Base-by-base conservation (phyloP, 2,113 vertebrate species). In the Myanophis thanlyinensis region DNA sequence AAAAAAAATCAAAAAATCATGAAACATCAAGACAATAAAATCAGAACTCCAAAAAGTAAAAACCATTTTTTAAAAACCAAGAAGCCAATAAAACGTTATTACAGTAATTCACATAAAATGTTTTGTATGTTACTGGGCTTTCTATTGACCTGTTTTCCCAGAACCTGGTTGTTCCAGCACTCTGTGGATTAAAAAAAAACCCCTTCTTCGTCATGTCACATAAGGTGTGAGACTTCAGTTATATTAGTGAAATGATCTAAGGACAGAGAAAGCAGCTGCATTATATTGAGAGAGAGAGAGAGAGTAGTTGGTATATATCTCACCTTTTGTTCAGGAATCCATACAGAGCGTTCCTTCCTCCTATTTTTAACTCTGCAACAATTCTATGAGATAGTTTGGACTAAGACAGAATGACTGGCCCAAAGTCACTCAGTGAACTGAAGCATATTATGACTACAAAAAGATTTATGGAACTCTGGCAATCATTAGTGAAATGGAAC, bases 391-490 rank as follows among this genome's bases (percentile, higher is more conserved):
- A 7, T 44, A 80, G n/a, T 18, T 40, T 80, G 67, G 67, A 40
- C n/a, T 80, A 80, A 80, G 67, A 40, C n/a, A 80, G n/a, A 80
- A 40, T 1, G 15, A 40, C 18, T 67, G n/a, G 30, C 5, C 4
- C 62, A 67, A 67, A 67, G 62, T 67, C 62, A 67, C 30, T 67
- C 35, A 80, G 18, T 80, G 73, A 44, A 80, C 73, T 80, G 73
- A 94, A 49, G 44, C 87, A 93, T 73, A 94, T 84, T 95, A 96
- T 94, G 94, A 96, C 96, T 93, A 89, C 59, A 80, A 73, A 95
- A 93, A 95, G 93, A 96, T 96, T 95, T 97, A 95, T 96, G 94
- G 95, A 90, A n/a, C 91, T 95, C 93, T 96, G 96, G 96, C 96
- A 97, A 92, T 88, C 94, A 95, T 96, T 94, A 97, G 95, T 97